A percentile compares a stretch with the other conserved stretches of the same genome.
These are phyloP conservation scores for Hymenochirus boettgeri DNA, from an alignment of 2,113 vertebrate species.

Conservation along the genomic window DNA sequence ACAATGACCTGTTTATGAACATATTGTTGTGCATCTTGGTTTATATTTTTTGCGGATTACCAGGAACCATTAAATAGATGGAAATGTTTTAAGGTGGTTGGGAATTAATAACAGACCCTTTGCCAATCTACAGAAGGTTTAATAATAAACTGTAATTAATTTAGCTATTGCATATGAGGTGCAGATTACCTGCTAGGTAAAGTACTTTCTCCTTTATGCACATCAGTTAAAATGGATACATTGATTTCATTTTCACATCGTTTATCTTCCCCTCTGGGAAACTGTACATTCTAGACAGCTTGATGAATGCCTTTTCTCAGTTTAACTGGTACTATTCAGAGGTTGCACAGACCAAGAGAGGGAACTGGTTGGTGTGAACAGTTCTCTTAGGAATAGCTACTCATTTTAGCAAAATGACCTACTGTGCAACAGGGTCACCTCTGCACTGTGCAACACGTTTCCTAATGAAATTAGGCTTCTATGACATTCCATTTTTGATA, in stretches of 20 bases:
- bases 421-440: not conserved
- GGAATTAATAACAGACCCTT: not conserved
- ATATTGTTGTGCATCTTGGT: too few species aligned
- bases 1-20: too few species aligned
- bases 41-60: too few species aligned
- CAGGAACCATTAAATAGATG: too few species aligned
- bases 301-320: slow-evolving; percentile 34
- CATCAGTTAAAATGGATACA: slow-evolving; percentile 27
- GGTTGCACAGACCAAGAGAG: slow-evolving; percentile 9
- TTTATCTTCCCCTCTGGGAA: slow-evolving; percentile 23
- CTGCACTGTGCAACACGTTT: not conserved
- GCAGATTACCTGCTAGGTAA: slow-evolving; percentile 3
- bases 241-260: slow-evolving; percentile 29
- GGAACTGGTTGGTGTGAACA: slow-evolving; percentile 16
- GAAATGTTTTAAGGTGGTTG: too few species aligned
- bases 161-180: slow-evolving; percentile 8
- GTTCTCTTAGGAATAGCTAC: slow-evolving; percentile 7
- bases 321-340: slow-evolving; percentile 8
- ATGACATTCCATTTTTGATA: not conserved
- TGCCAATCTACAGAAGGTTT: too few species aligned
- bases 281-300: slow-evolving; percentile 23
- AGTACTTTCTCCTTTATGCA: slow-evolving; percentile 20
- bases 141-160: slow-evolving; percentile 2
- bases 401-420: not conserved
- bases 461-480: not conserved